Evolutionary conservation across 2,888 invertebrate species (phyloP), one percentile per base, ranked within the genome.

Genomic region (Stenoptilia bipunctidactyla): DNA sequence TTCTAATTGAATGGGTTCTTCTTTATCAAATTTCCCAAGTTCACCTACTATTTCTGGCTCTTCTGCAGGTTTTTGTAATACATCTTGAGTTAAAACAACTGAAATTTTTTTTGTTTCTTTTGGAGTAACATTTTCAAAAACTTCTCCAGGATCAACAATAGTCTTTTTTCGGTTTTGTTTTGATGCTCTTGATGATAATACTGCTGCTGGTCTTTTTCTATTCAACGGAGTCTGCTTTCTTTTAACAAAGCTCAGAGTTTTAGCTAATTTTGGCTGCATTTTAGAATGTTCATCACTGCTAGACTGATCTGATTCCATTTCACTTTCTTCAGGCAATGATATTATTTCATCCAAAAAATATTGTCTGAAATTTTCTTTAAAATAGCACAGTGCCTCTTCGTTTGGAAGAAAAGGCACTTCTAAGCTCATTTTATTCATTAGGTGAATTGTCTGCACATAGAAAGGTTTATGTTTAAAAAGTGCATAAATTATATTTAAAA

Each of bases 401-500:
- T 84, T 82, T 34, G 85, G 61, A 49, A 73, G 86, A 74, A 97
- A 97, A 0, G 97, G 97, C 34, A 91, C 88, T 13, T 92, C 91
- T 37, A 97, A 71, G 65, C 92, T 93, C 95, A 97, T 95, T 73
- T 92, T 93, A 65, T 97, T 97, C 97, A 97, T 97, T 39, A 97
- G 85, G 76, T 97, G 97, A 36, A 97, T 61, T 8, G 92, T 89
- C 86, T 93, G 90, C 1, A 87, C 89, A 61, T 97, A 97, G 66
- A 97, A 93, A 53, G 90, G 89, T 40, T 92, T 91, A 51, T 93
- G 89, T 12, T 87, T 86, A 40, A 90, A 86, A 41, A 97, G 70
- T 15, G 91, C 88, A 66, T 91, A 87, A 2, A 91, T 86, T 45
- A 97, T 94, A 59, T 94, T 93, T 40, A 90, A 85, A 34, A 94